Evolutionary conservation across 1,140 invertebrate genomes (phyloP), one percentile per base, ranked within the genome.

Genomic region (Apis florea): DNA sequence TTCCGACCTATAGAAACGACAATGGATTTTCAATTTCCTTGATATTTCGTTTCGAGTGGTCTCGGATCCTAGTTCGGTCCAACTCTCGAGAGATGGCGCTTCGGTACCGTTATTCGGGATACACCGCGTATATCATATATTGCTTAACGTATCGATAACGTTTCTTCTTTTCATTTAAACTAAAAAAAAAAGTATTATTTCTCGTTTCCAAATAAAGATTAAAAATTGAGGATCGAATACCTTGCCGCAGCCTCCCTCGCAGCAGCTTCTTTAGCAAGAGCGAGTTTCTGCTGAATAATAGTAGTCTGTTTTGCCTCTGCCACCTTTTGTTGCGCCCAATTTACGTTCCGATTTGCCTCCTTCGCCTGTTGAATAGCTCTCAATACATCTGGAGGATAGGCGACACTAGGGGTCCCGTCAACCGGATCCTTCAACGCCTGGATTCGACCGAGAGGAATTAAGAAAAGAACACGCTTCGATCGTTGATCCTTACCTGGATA

Each of bases 281-380:
- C 92, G 72, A 94, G 89, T 83, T 90, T 93, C 82, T 94, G 93
- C 24, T 94, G 93, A 51, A 93, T 58, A 66, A 92, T 59, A 0
- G 93, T 88, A 15, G 90, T 87, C 74, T 93, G 89, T 82, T 94
- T 94, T 15, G 90, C 91, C 63, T 93, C 93, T 9, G 90, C 88
- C 47, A 94, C 93, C 84, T 89, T 89, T 13, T 93, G 91, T 63
- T 93, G 92, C 31, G 92, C 93, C 54, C 90, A 40, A n/a, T 90
- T 85, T 67, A 94, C 93, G 82, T 93, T 91, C 12, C 92, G 87
- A 86, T 92, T 93, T 26, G 93, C 93, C 81, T 93, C 92, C 70
- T 93, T 93, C 11, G 93, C 93, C n/a, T 91, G 90, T 66, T 94
- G 92, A 78, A 94, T 88, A 0, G 93, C 90, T 74, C 84, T 86